Base-by-base conservation (phyloP, 1,140 invertebrate genomes). In the Solenopsis invicta region DNA sequence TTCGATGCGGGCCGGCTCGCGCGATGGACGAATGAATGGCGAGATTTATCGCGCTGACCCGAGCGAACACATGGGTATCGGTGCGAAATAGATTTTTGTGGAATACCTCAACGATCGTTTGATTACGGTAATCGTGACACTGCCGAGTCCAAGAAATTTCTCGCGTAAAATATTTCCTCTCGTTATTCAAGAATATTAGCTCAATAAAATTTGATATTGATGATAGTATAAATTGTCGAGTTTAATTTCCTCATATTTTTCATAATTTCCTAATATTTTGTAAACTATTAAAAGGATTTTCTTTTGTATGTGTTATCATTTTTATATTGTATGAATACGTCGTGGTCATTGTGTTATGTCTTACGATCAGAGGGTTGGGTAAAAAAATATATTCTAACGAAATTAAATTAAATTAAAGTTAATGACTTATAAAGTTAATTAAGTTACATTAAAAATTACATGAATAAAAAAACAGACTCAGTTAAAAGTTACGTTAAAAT, bases 81-180 rank as follows among this genome's bases (percentile, higher is more conserved):
- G 3, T 29, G 78, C 80, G 41, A 12, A 82, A 59, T 72, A n/a
- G 37, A 74, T 61, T 74, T 67, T 61, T 29, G 67, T 52, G 12
- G 29, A 48, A 82, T 82, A 8, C 8, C 12, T 48, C 52, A 54
- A 45, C 10, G 10, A 16, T 59, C 29, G 52, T 59, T 12, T 16
- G 78, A 72, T 54, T 34, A 56, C 54, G 8, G 10, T 29, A 45
- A 59, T 61, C 52, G 24, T 41, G 10, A 48, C 54, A 34, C 54
- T 71, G 64, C 13, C 41, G 8, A 59, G 59, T 59, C 48, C 0
- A n/a, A n/a, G 50, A 48, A 48, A 72, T 72, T 72, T 9, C 37
- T 18, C 48, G 13, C 24, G 16, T 56, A 10, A 45, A 12, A 45
- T 29, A 45, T 29, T 72, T 59, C 13, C 37, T 18, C 48, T 8